Conservation (phyloP, 2,888 invertebrate genomes). For the Calameuta idolon region DNA sequence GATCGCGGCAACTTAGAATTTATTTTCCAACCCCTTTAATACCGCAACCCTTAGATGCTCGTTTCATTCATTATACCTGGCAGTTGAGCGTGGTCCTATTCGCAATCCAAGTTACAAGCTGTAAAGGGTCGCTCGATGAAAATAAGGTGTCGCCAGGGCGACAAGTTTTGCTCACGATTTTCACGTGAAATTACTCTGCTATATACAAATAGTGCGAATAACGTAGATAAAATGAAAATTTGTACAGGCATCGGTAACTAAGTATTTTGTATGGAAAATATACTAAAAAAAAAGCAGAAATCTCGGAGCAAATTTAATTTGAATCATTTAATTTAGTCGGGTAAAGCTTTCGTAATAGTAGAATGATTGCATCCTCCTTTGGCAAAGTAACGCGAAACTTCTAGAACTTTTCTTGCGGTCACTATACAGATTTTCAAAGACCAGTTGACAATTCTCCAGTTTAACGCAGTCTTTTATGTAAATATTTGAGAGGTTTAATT, state of each 20-base stretch:
- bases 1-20: no score
- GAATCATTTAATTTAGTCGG: background rate
- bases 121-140: no score
- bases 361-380: no score
- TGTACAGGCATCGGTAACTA: background rate
- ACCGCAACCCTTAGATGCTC: background rate
- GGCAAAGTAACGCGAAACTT: background rate
- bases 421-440: background rate
- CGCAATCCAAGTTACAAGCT: background rate
- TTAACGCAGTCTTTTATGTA: background rate
- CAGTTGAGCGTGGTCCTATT: background rate
- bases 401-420: background rate
- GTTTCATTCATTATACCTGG: slow-evolving; percentile 1
- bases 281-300: background rate
- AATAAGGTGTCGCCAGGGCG: no score
- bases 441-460: background rate
- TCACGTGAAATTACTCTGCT: no score
- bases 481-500: slow-evolving; percentile 12
- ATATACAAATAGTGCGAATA: background rate
- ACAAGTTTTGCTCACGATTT: no score
- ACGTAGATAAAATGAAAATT: background rate
- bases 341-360: background rate
- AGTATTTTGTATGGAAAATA: background rate
- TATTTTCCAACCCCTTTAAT: no score
- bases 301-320: background rate